These are phyloP conservation scores for Mastacembelus armatus DNA, from an alignment of 2,797 vertebrate genomes.

Conservation along the genomic window DNA sequence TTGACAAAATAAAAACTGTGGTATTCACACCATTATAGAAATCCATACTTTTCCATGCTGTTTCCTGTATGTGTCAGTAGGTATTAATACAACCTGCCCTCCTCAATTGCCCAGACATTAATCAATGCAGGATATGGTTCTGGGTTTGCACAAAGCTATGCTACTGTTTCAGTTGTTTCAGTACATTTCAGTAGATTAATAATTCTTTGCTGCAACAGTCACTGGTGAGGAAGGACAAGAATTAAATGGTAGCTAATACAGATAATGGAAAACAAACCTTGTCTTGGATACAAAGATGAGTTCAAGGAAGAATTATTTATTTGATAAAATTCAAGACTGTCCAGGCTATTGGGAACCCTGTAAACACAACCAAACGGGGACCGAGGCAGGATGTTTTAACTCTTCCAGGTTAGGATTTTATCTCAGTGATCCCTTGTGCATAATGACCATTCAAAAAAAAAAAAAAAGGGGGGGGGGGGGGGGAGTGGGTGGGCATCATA, in stretches of 20 bases:
- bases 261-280: constrained; percentile 36
- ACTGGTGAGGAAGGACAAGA: constrained; percentile 44
- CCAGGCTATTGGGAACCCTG: constrained; percentile 83
- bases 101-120: constrained; percentile 21
- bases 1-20: constrained; percentile 27
- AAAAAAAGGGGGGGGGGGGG: constrained; percentile 40
- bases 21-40: constrained; percentile 38
- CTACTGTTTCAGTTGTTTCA: constrained; percentile 54
- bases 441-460: constrained; percentile 90
- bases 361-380: constrained; percentile 77
- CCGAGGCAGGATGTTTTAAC: constrained; percentile 71
- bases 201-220: constrained; percentile 44
- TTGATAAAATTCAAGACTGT: constrained; percentile 84
- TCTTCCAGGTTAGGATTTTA: constrained; percentile 83
- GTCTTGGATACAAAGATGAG: constrained; percentile 63
- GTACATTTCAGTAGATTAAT: constrained; percentile 52
- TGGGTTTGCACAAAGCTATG: constrained; percentile 55
- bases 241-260: constrained; percentile 49
- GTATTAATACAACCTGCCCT: constrained; percentile 31
- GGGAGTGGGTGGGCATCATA: constrained; percentile 46
- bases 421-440: constrained; percentile 90
- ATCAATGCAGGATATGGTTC: constrained; percentile 41
- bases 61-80: constrained; percentile 23
- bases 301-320: constrained; percentile 78
- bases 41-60: constrained; percentile 18